Conservation (phyloP, 2,113 vertebrate genomes). For the Antennarius striatus region DNA sequence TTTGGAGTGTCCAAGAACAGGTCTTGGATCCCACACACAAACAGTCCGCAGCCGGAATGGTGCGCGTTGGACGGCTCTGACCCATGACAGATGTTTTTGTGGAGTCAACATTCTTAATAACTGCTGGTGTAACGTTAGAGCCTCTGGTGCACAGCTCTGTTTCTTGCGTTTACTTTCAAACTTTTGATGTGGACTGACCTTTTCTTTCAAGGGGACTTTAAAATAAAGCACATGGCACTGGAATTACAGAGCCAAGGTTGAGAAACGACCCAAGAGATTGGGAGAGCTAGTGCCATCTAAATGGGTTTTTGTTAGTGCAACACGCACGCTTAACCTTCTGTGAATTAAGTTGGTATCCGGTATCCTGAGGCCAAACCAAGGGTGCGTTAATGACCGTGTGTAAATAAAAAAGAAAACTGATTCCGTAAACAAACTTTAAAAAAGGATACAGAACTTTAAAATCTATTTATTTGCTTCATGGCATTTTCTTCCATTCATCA, state of each 20-base stretch:
- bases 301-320: constrained; percentile 45
- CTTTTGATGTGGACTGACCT: constrained; percentile 27
- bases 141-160: constrained; percentile 26
- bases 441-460: constrained; percentile 18
- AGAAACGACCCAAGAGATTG: constrained; percentile 18
- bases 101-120: constrained; percentile 56
- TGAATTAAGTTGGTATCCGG: too few relatives aligned
- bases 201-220: constrained; percentile 40
- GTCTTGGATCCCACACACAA: too few relatives aligned
- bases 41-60: neutral
- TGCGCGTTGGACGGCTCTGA: constrained; percentile 13
- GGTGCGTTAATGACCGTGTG: too few relatives aligned
- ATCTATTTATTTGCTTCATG: constrained; percentile 71
- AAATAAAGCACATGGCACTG: constrained; percentile 44
- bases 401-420: neutral
- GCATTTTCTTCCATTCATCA: constrained; percentile 44
- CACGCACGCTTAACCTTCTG: constrained; percentile 36
- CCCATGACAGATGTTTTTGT: constrained; percentile 52
- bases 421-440: neutral
- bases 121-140: constrained; percentile 50
- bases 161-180: constrained; percentile 36
- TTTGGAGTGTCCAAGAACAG: too few relatives aligned
- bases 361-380: too few relatives aligned
- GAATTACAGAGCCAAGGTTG: constrained; percentile 18
- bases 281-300: constrained; percentile 21